Evolutionary conservation across 2,797 vertebrate genomes (phyloP).

Genomic region (Mus minutoides): DNA sequence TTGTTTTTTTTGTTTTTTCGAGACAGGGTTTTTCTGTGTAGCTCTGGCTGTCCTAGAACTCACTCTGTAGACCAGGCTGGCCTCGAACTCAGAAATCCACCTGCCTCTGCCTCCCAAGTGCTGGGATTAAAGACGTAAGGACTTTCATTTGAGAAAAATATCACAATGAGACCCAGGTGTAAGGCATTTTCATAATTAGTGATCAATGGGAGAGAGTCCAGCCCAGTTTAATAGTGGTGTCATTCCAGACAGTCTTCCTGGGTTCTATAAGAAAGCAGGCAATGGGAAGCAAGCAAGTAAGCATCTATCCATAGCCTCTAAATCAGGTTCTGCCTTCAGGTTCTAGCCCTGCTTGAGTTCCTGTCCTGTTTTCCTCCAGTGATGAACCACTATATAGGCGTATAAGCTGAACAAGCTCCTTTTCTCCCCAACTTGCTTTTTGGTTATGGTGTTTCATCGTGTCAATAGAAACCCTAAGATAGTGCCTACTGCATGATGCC

Average conservation of each 20-base stretch:
- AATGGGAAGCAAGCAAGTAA: background rate
- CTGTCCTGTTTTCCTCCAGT: background rate
- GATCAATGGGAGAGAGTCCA: background rate
- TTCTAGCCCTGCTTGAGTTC: background rate
- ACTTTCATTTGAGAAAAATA: background rate
- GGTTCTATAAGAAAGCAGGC: background rate
- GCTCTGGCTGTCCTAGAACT: no score
- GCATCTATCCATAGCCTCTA: background rate
- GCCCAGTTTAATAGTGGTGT: background rate
- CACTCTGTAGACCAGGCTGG: no score
- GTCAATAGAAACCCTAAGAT: background rate
- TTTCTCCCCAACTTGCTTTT: background rate
- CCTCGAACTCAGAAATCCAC: no score
- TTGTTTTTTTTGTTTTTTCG: no score
- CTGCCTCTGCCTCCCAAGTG: no score
- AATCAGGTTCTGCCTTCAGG: background rate
- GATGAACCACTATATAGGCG: background rate
- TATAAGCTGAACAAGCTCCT: background rate
- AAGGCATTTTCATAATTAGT: background rate
- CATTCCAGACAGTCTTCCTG: background rate
- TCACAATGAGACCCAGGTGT: background rate
- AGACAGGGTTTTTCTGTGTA: no score
- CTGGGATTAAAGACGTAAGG: no score
- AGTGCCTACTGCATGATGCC: background rate
- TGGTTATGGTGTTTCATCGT: background rate